Conservation (phyloP, 2,797 vertebrate species). For the Microctenopoma lineatum region DNA sequence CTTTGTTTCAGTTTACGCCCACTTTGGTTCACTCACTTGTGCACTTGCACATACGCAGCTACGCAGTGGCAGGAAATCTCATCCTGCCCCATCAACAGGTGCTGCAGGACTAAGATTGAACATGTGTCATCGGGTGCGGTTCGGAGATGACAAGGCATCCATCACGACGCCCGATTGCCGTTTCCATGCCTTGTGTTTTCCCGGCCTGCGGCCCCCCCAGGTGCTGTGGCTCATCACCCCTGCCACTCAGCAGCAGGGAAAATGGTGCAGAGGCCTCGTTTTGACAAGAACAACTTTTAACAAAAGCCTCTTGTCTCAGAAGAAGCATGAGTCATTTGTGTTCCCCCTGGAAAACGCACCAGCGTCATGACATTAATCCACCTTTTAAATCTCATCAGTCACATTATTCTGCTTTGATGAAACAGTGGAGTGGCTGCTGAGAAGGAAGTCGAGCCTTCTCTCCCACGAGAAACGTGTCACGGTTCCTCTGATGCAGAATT, state of each 20-base stretch:
- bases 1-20: not conserved
- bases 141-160: constrained; percentile 61
- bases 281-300: constrained; percentile 41
- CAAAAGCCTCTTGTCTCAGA: constrained; percentile 36
- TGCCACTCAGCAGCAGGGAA: constrained; percentile 23
- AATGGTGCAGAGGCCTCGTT: constrained; percentile 22
- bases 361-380: constrained; percentile 34
- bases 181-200: constrained; percentile 35
- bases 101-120: constrained; percentile 56
- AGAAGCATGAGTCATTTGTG: constrained; percentile 39
- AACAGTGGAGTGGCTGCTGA: constrained; percentile 39
- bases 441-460: constrained; percentile 27
- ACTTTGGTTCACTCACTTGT: constrained; percentile 9
- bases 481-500: constrained; percentile 14
- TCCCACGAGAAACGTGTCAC: constrained; percentile 21
- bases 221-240: constrained; percentile 63
- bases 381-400: constrained; percentile 38
- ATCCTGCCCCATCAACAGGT: constrained; percentile 67
- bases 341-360: not conserved
- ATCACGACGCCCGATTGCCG: constrained; percentile 37
- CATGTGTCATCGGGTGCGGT: constrained; percentile 38
- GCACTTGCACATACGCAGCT: constrained; percentile 16
- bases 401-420: constrained; percentile 25
- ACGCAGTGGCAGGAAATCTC: constrained; percentile 43
- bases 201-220: constrained; percentile 38